phyloP scores from a whole-genome alignment of 2,113 vertebrate species.

The Oryzias woworae region DNA sequence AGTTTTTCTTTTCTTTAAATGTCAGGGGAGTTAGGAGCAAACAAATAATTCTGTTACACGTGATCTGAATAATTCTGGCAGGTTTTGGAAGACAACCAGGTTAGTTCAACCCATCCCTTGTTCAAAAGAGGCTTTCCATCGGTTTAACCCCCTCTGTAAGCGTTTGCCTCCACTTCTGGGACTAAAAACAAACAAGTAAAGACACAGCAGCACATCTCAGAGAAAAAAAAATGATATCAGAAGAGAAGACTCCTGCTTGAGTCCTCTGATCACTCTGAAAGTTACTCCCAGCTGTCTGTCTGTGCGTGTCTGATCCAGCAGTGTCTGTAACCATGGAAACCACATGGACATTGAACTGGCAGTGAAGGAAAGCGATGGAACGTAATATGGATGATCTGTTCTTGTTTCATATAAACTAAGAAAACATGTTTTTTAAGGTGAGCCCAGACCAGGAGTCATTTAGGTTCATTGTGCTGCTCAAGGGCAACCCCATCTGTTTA shows the following conservation, averaged over 20 bases:
- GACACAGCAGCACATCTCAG: constrained; percentile 4
- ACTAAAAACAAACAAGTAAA: not conserved
- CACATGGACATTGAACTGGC: constrained; percentile 32
- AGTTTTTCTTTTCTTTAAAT: constrained; percentile 18
- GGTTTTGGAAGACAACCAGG: no score
- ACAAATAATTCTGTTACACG: no score
- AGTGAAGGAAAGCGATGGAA: constrained; percentile 26
- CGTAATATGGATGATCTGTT: constrained; percentile 11
- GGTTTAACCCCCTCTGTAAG: no score
- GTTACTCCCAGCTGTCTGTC: constrained; percentile 45
- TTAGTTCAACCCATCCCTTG: no score
- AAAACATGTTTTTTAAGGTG: not conserved
- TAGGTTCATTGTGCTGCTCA: constrained; percentile 18
- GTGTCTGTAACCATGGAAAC: constrained; percentile 68
- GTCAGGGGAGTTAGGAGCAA: constrained; percentile 10
- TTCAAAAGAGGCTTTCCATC: no score
- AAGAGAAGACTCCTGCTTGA: constrained; percentile 26
- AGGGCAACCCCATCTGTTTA: constrained; percentile 33
- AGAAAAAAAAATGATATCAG: not conserved
- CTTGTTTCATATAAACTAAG: not conserved
- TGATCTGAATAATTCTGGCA: no score
- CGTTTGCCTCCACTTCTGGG: no score
- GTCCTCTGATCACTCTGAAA: constrained; percentile 33
- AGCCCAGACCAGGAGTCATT: not conserved
- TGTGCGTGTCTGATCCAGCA: constrained; percentile 28